Conservation (phyloP, 1,140 invertebrate genomes). For the Artemia franciscana region DNA sequence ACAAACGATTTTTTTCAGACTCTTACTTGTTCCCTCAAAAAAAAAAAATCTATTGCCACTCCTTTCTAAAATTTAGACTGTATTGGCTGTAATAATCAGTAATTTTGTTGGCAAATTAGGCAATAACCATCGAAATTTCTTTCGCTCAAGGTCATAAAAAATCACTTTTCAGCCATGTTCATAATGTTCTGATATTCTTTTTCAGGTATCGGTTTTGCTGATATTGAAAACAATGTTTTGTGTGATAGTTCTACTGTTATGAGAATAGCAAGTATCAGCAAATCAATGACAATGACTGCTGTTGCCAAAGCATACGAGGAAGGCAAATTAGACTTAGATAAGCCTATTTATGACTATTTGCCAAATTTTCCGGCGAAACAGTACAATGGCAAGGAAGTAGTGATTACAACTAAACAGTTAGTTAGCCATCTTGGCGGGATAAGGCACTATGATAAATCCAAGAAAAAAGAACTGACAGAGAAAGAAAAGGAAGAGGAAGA, state of each 20-base stretch:
- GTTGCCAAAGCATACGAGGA: constrained; percentile 28
- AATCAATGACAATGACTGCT: constrained; percentile 29
- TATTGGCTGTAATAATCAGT: no score
- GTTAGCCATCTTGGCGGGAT: constrained; percentile 29
- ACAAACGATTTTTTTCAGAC: no score
- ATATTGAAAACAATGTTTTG: constrained; percentile 29
- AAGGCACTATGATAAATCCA: constrained; percentile 26
- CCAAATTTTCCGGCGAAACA: constrained; percentile 28
- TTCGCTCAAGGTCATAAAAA: no score
- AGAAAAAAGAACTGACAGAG: constrained; percentile 7
- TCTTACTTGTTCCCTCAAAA: no score
- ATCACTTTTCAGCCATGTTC: no score
- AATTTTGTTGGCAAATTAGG: no score
- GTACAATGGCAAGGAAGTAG: constrained; percentile 25
- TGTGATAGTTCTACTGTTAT: constrained; percentile 29
- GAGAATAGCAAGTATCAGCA: constrained; percentile 38
- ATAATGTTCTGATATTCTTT: no score
- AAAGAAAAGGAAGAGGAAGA: constrained; percentile 10
- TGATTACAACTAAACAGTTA: constrained; percentile 27
- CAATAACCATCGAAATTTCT: no score
- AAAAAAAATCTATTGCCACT: no score
- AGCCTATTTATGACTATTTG: constrained; percentile 29
- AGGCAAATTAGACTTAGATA: constrained; percentile 31
- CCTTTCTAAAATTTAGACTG: no score
- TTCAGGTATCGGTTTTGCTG: constrained; percentile 30